A percentile compares a stretch with the other conserved stretches of the same genome.
Conservation (phyloP, 2,113 vertebrate genomes). For the Urocynchramus pylzowi region DNA sequence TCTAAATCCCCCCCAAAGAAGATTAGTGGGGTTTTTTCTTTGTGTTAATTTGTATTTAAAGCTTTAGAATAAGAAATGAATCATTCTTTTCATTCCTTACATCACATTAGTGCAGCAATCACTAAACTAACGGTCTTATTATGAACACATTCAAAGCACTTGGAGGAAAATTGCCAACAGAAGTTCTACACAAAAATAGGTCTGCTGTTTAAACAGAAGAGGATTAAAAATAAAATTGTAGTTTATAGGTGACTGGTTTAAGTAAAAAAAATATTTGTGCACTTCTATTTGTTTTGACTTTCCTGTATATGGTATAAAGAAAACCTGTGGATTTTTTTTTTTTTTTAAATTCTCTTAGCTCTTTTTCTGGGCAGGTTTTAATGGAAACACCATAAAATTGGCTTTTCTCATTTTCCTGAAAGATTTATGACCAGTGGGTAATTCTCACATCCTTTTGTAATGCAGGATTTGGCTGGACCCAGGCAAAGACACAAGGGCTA, state of each 20-base stretch:
- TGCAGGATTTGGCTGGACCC: neutral
- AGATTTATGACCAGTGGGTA: neutral
- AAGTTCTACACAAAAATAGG: constrained; percentile 64
- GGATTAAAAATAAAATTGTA: constrained; percentile 47
- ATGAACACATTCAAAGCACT: constrained; percentile 67
- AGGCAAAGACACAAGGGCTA: neutral
- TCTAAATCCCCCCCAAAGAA: constrained; percentile 58
- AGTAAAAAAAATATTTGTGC: neutral
- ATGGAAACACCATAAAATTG: neutral
- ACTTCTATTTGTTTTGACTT: constrained; percentile 34
- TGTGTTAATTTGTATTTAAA: constrained; percentile 79
- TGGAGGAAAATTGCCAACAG: constrained; percentile 65
- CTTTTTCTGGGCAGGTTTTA: neutral
- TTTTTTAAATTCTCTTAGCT: neutral
- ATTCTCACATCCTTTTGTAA: neutral
- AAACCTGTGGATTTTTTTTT: neutral
- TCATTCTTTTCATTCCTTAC: constrained; percentile 70
- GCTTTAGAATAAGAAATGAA: constrained; percentile 73
- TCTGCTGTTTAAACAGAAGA: constrained; percentile 56
- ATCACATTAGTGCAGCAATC: constrained; percentile 74
- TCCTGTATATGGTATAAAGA: neutral
- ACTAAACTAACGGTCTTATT: constrained; percentile 68
- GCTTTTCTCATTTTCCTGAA: neutral
- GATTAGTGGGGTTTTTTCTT: constrained; percentile 55
- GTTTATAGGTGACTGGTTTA: constrained; percentile 31